Base-by-base conservation (phyloP, 1,140 invertebrate species). In the Rhyzopertha dominica region DNA sequence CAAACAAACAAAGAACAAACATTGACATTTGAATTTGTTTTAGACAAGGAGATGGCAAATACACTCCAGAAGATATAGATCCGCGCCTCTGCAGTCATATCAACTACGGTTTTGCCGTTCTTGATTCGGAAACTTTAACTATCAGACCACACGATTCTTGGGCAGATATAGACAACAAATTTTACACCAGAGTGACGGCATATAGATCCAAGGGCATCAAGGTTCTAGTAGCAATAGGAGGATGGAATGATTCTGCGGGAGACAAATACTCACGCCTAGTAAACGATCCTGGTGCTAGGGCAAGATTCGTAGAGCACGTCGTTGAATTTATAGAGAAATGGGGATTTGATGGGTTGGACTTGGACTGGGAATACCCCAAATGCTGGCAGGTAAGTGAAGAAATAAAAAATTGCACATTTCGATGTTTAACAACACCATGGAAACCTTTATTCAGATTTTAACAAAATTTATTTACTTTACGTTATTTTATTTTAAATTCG, bases 321-420 rank as follows among this genome's bases (percentile, higher is more conserved):
- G 48, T 81, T 1, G 63, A 75, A 38, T 80, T 83, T 51, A 66
- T 85, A 17, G 67, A 77, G 42, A 76, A 80, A 60, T 78, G 80
- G 66, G 72, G 74, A 22, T 84, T 84, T 56, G 81, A 83, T 49
- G 82, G 82, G 5, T 64, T 85, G 3, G 82, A 85, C 61, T 56
- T 84, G 14, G 81, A 83, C 53, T 85, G 82, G 82, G 81, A 84
- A 54, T 84, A 82, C 67, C 81, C 81, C 2, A 77, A 78, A 30
- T 81, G 79, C 51, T 81, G 80, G 74, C 76, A 87, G 73, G 73
- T 77, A 62, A 19, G 34, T 42, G 22, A 17, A 7, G 26, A 18
- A 14, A 25, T 37, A 43, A 1, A 4, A 14, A 17, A 20, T 5
- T 16, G 12, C 31, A 10, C 20, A n/a, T n/a, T n/a, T n/a, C n/a